Conservation (phyloP, 2,113 vertebrate genomes). For the Pituophis catenifer region DNA sequence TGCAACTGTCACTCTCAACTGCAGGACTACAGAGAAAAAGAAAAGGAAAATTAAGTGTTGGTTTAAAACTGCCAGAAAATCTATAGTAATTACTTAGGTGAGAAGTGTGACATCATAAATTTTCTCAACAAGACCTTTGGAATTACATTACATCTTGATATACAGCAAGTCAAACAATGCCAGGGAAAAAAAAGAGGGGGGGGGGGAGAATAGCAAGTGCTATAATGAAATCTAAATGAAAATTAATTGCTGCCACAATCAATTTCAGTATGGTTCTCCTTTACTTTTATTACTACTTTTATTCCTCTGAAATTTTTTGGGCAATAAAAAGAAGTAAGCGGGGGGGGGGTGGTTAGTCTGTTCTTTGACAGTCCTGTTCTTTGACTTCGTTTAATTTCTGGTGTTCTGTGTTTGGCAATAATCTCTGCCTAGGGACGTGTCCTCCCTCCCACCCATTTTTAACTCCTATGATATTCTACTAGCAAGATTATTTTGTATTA, state of each 20-base stretch:
- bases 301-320: background rate
- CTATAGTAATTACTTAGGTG: background rate
- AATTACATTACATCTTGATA: background rate
- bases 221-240: background rate
- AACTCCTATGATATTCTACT: background rate
- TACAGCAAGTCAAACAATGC: background rate
- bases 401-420: background rate
- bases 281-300: background rate
- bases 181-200: background rate
- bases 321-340: background rate
- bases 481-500: background rate
- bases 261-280: background rate
- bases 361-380: background rate
- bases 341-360: background rate
- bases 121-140: background rate
- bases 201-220: background rate
- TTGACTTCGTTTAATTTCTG: background rate
- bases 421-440: background rate
- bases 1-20: background rate
- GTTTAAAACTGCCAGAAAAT: background rate
- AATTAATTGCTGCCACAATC: background rate
- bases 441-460: no score
- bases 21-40: background rate
- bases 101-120: background rate
- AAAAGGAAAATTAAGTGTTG: background rate